Evolutionary conservation across 2,113 vertebrate species (phyloP), one percentile per base, ranked within the genome.

Genomic region (Protobothrops flavoviridis): DNA sequence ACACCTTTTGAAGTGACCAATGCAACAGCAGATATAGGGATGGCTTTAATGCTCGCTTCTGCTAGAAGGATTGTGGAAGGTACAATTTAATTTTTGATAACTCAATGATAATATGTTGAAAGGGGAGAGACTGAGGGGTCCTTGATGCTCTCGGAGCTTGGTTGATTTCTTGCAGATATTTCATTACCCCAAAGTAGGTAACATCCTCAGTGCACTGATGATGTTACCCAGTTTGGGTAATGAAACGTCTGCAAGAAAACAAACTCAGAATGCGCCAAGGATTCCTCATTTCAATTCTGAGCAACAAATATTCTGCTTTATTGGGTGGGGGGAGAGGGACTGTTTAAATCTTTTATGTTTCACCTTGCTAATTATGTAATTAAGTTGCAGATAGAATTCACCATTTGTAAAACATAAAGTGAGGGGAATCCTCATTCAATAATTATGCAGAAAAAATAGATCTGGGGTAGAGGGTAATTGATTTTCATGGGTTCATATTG

Each of bases 31-130:
- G 98, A 98, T 59, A 85, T 98, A 1, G 98, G 95, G 3, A 97
- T 98, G 97, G 97, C 96, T 93, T 95, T 99, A 92, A 96, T 99
- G 74, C 96, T 99, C 92, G 98, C 98, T 0, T 98, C 98, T 0
- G 97, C 98, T 57, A 96, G 97, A 55, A 98, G 96, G 21, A 88
- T 99, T 1, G 39, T 98, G 43, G 97, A 98, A 97, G 98, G 98
- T 98, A 97, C 64, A 74, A 56, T 13, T 87, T 24, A 53, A 26
- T 9, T 23, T 29, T 2, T 86, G 33, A 39, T 21, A 81, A 74
- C 29, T 17, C n/a, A 64, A 13, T 64, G 26, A n/a, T 11, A 13
- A 11, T 64, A 29, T 8, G 26, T 12, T 64, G 61, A 11, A 26
- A 4, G 29, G 61, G 61, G 61, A 64, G 26, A 64, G 61, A 64